These are phyloP conservation scores for Choloepus didactylus DNA, from an alignment of 2,797 vertebrate species.

Conservation along the genomic window DNA sequence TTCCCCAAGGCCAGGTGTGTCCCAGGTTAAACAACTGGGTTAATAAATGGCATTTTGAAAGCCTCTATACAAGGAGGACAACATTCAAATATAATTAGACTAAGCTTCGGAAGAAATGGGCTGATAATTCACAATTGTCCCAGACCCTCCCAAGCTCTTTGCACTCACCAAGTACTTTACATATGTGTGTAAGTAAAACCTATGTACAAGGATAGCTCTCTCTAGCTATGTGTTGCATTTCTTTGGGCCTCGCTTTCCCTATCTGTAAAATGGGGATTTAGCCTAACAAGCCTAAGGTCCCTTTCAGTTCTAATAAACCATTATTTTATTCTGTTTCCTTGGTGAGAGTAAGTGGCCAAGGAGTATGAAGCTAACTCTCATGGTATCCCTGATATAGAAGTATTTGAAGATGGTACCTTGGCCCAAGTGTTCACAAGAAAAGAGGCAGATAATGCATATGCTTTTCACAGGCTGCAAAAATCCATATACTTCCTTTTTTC, in stretches of 20 bases:
- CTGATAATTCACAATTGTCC: neutral
- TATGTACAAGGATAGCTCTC: neutral
- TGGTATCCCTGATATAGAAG: neutral
- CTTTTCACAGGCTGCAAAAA: neutral
- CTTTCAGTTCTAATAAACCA: neutral
- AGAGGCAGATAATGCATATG: neutral
- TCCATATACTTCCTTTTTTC: neutral
- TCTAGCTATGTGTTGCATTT: neutral
- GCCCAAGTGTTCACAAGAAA: neutral
- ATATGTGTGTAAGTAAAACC: no score
- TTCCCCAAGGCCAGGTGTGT: neutral
- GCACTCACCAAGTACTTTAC: fast-evolving
- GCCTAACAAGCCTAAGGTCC: neutral
- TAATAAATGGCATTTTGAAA: neutral
- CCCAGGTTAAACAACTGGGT: neutral
- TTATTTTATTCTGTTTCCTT: neutral
- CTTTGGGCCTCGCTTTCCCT: neutral
- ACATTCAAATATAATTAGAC: neutral
- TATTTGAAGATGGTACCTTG: neutral
- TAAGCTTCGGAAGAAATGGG: neutral
- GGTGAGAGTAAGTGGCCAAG: neutral
- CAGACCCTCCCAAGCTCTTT: neutral
- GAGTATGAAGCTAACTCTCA: neutral
- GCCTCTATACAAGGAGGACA: neutral
- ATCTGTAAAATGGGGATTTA: neutral